Evolutionary conservation across 2,113 vertebrate species (phyloP).

Genomic region (Osmerus mordax): DNA sequence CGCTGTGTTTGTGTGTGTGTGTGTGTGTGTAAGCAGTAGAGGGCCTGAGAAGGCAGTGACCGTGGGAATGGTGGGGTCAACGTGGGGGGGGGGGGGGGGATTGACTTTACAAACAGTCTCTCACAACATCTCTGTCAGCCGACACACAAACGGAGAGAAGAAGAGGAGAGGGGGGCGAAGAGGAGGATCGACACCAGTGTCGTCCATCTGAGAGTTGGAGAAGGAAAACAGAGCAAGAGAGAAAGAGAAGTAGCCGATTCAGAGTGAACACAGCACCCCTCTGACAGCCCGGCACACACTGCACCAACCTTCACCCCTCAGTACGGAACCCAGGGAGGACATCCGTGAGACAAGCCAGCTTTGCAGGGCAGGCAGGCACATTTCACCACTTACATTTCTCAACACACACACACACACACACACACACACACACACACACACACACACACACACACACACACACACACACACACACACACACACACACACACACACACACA

Average conservation of each 20-base stretch:
- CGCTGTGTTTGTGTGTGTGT: slow-evolving; percentile 18
- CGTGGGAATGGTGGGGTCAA: slow-evolving; percentile 68
- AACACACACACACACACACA: slow-evolving; percentile 8
- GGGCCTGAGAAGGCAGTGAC: slow-evolving; percentile 48
- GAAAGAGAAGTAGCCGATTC: not conserved
- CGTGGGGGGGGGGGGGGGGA: slow-evolving; percentile 28
- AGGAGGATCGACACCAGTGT: not conserved
- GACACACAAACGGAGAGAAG: slow-evolving; percentile 14
- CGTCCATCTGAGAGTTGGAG: not conserved
- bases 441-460: slow-evolving; percentile 28
- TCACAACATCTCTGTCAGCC: slow-evolving; percentile 42
- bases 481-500: not conserved
- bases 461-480: slow-evolving; percentile 16
- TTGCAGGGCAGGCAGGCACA: slow-evolving; percentile 23
- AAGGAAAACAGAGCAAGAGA: not conserved
- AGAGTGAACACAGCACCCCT: slow-evolving; percentile 27
- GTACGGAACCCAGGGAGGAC: not conserved
- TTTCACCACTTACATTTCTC: slow-evolving; percentile 20
- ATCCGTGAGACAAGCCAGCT: slow-evolving; percentile 4
- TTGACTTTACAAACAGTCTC: slow-evolving; percentile 68
- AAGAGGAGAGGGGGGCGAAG: not conserved
- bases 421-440: slow-evolving; percentile 25
- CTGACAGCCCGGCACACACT: slow-evolving; percentile 4
- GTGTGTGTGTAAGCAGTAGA: slow-evolving; percentile 29
- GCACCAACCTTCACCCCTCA: slow-evolving; percentile 3